These are phyloP conservation scores for Camponotus vicinus DNA, from an alignment of 1,140 invertebrate genomes.

Conservation along the genomic window DNA sequence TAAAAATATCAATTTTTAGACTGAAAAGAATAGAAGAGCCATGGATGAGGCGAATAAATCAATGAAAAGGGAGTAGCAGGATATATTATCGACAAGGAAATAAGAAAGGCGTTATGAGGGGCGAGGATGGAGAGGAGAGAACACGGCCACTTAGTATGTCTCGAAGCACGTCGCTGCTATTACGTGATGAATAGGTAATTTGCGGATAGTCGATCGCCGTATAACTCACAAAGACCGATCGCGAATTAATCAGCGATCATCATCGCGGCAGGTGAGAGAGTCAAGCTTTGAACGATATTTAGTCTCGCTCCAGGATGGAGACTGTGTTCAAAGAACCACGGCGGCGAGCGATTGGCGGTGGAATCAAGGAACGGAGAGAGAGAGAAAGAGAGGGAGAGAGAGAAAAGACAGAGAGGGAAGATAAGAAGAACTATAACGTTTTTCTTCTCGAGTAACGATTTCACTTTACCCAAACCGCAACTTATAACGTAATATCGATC, in stretches of 20 bases:
- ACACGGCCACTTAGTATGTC: slow-evolving; percentile 57
- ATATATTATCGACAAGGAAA: slow-evolving; percentile 15
- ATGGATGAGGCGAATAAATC: not conserved
- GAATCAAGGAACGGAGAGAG: not conserved
- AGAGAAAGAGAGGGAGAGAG: not conserved
- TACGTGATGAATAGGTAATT: slow-evolving; percentile 84
- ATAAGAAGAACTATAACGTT: slow-evolving; percentile 9
- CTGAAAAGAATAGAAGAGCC: slow-evolving; percentile 39
- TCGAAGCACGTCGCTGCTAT: slow-evolving; percentile 80
- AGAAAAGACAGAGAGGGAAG: not conserved
- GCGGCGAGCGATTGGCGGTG: not conserved
- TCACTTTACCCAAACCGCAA: slow-evolving; percentile 32
- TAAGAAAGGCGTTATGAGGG: slow-evolving; percentile 27
- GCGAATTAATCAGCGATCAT: slow-evolving; percentile 83
- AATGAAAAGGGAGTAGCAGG: not conserved
- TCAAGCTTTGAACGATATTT: slow-evolving; percentile 54
- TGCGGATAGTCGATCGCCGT: slow-evolving; percentile 77
- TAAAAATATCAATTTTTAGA: slow-evolving; percentile 21
- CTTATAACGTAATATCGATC: slow-evolving; percentile 33
- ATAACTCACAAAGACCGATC: slow-evolving; percentile 77
- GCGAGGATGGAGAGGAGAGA: slow-evolving; percentile 26
- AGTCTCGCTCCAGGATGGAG: slow-evolving; percentile 15
- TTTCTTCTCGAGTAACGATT: slow-evolving; percentile 18
- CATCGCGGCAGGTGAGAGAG: slow-evolving; percentile 72
- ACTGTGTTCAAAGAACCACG: not conserved